Percentiles rank a stretch among this genome's conserved stretches.
These are phyloP conservation scores for Drosophila ustulata DNA, from an alignment of 2,888 invertebrate species.

Conservation along the genomic window DNA sequence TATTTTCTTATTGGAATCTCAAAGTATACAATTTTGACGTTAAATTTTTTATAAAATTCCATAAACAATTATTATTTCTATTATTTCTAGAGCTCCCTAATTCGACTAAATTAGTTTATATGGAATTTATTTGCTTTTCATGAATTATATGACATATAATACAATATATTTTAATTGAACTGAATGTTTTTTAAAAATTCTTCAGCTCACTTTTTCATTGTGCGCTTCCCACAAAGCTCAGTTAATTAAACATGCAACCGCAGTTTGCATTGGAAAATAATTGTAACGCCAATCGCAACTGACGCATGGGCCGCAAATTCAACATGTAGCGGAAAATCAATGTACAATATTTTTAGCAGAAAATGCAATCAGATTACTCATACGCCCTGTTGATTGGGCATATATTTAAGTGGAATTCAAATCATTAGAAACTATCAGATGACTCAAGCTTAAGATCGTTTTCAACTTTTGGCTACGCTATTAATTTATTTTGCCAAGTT, in stretches of 20 bases:
- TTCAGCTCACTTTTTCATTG: neutral
- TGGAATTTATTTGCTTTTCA: no score
- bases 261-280: slow-evolving; percentile 5
- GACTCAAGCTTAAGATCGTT: neutral
- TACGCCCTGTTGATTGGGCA: neutral
- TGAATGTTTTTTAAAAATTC: no score
- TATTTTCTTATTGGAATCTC: no score
- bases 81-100: no score
- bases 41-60: no score
- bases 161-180: no score
- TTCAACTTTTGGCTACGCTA: neutral
- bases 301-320: slow-evolving; percentile 30
- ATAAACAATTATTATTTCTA: no score
- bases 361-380: slow-evolving; percentile 28
- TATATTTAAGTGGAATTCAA: slow-evolving; percentile 1
- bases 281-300: slow-evolving; percentile 14
- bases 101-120: no score
- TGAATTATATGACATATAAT: no score
- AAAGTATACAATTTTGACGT: no score
- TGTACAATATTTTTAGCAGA: neutral
- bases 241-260: slow-evolving; percentile 7
- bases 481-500: neutral
- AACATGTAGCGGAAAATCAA: neutral
- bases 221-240: neutral
- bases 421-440: neutral